These are phyloP conservation scores for Salvelinus fontinalis DNA, from an alignment of 2,113 vertebrate species.

Conservation along the genomic window DNA sequence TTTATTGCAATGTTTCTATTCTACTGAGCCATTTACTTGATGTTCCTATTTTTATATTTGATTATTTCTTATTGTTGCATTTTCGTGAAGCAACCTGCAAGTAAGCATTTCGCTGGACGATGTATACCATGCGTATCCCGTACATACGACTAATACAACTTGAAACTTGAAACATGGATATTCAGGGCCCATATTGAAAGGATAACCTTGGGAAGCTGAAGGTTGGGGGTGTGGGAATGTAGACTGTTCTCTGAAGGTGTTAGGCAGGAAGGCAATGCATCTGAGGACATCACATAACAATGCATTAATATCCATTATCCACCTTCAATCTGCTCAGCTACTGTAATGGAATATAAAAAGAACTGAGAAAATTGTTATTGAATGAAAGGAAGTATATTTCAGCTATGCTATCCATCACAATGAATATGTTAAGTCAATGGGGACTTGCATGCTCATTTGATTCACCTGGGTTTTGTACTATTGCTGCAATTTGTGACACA, in stretches of 20 bases:
- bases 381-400: background rate
- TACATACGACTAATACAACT: no score
- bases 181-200: conserved; percentile 43
- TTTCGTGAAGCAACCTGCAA: no score
- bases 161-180: conserved; percentile 53
- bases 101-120: no score
- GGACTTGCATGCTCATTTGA: no score
- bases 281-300: conserved; percentile 31
- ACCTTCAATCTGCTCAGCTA: conserved; percentile 21
- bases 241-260: background rate
- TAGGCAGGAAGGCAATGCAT: conserved; percentile 4
- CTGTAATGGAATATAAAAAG: background rate
- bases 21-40: no score
- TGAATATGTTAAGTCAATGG: no score
- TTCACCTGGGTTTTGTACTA: no score
- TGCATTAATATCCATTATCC: no score
- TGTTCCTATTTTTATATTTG: no score
- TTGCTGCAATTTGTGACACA: background rate
- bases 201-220: conserved; percentile 32
- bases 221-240: conserved; percentile 47
- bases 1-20: no score
- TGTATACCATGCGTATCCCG: no score
- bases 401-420: background rate
- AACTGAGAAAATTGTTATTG: background rate
- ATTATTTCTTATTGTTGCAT: no score